These are phyloP conservation scores for Paramisgurnus dabryanus DNA, from an alignment of 2,113 vertebrate genomes.

Conservation along the genomic window DNA sequence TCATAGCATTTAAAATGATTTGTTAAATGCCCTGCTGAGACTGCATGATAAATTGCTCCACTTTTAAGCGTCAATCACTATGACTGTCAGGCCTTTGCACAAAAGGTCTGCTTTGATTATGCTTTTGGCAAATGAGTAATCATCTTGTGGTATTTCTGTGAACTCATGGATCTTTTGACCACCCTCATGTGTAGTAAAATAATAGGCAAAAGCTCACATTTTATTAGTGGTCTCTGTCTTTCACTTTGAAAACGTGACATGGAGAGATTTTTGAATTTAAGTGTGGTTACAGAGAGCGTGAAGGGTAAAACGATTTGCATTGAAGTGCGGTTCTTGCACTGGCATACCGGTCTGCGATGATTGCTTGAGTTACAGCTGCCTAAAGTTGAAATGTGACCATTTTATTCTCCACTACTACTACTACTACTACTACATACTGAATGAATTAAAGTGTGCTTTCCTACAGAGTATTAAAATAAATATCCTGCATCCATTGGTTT, in stretches of 20 bases:
- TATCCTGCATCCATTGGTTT: not conserved
- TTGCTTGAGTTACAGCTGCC: not conserved
- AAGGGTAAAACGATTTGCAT: not conserved
- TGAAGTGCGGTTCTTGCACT: not conserved
- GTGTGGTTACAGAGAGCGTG: not conserved
- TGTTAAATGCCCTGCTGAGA: slow-evolving; percentile 8
- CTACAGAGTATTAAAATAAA: not conserved
- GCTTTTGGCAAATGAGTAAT: not conserved
- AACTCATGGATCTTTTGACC: slow-evolving; percentile 6
- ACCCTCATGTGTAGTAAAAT: not conserved
- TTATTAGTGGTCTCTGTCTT: not conserved
- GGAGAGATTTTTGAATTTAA: not conserved
- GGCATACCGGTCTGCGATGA: not conserved
- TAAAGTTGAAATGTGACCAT: too few relatives aligned
- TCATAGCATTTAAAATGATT: slow-evolving; percentile 16
- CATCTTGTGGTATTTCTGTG: slow-evolving; percentile 10
- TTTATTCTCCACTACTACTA: too few relatives aligned
- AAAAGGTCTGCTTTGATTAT: slow-evolving; percentile 3
- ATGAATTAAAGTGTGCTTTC: not conserved
- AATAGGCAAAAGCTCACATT: not conserved
- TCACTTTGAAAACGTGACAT: not conserved
- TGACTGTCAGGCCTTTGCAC: not conserved
- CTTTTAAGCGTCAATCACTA: not conserved
- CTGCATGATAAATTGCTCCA: not conserved
- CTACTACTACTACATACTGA: not conserved